These are phyloP conservation scores for Drosophila anomalata DNA, from an alignment of 2,888 invertebrate genomes.

Conservation along the genomic window DNA sequence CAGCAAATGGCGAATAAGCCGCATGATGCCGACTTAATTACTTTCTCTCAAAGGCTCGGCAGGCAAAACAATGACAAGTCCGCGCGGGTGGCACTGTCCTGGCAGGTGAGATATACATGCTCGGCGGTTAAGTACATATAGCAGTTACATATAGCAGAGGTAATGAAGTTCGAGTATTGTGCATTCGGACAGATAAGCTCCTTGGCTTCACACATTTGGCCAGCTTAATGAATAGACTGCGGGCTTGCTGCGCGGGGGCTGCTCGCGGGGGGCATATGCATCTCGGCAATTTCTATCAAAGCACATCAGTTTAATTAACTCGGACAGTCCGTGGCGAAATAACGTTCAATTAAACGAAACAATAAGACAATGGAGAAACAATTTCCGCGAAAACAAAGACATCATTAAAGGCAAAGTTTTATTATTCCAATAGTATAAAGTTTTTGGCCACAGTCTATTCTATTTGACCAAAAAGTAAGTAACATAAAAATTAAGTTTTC, in stretches of 20 bases:
- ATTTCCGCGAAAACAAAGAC: slow-evolving; percentile 31
- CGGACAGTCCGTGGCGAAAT: background rate
- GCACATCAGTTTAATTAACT: slow-evolving; percentile 34
- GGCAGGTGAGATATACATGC: background rate
- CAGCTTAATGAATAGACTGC: slow-evolving; percentile 49
- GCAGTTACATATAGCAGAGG: background rate
- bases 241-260: background rate
- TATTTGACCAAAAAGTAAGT: background rate
- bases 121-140: background rate
- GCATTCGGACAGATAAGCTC: slow-evolving; percentile 51
- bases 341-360: slow-evolving; percentile 22
- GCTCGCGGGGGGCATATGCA: background rate
- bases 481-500: too few relatives aligned
- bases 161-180: slow-evolving; percentile 42
- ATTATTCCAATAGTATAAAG: background rate
- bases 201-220: slow-evolving; percentile 39
- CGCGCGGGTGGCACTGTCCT: slow-evolving; percentile 1
- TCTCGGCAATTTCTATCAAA: background rate
- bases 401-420: background rate
- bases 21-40: slow-evolving; percentile 61
- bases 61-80: slow-evolving; percentile 30
- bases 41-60: slow-evolving; percentile 51
- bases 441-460: background rate
- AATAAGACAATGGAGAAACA: slow-evolving; percentile 33
- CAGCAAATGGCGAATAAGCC: slow-evolving; percentile 41